Evolutionary conservation across 2,797 vertebrate genomes (phyloP), one percentile per base, ranked within the genome.

Genomic region (Uromys caudimaculatus): DNA sequence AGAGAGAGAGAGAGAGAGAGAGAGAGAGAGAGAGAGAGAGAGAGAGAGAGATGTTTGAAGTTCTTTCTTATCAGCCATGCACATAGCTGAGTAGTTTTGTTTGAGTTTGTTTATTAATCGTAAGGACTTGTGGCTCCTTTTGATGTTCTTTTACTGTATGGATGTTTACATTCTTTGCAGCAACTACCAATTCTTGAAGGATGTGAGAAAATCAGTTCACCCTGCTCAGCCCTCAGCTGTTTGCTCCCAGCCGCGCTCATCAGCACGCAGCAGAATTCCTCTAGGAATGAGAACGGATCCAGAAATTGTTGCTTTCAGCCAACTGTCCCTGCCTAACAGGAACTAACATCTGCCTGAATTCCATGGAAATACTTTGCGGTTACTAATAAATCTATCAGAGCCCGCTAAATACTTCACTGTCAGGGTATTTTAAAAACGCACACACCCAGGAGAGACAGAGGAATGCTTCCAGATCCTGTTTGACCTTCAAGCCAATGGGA

Each of bases 151-250:
- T 97, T 95, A 82, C 79, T 32, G 14, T 87, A 91, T 95, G 92
- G 96, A 92, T 95, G 78, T 94, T 97, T 93, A 92, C 94, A 96
- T 97, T 96, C 75, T 88, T 95, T 96, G 86, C 56, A 60, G 44
- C 83, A 96, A 88, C 78, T 87, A 67, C 64, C 76, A 50, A 27
- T 94, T 90, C 94, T 87, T 96, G 89, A 86, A 95, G 69, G 85
- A 89, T 91, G 50, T 85, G 78, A 96, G 79, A 69, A 93, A 96
- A 94, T 85, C 64, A 69, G n/a, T 94, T 89, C 58, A 56, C 82
- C 82, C 41, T 50, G 84, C 54, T 95, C 89, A 88, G 14, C 58
- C 41, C 79, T 97, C 85, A 92, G 92, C 90, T 96, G 87, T 94
- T 93, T 89, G 94, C 77, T 94, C 91, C 90, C 21, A 67, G 54